Conservation (phyloP, 2,797 vertebrate genomes). For the Fringilla coelebs region DNA sequence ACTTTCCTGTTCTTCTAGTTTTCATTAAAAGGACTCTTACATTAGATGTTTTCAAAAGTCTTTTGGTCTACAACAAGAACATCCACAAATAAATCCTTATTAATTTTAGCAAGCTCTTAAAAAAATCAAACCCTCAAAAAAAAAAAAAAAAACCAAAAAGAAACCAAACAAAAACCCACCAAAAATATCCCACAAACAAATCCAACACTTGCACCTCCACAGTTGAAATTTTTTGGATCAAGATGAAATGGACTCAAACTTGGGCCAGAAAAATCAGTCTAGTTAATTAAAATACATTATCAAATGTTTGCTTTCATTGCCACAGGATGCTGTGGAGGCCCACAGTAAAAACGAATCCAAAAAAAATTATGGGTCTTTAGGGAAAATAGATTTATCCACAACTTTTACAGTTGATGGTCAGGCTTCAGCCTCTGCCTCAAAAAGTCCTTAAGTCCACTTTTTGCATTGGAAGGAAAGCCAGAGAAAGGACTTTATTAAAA, state of each 20-base stretch:
- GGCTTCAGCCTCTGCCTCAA: not conserved
- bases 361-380: not conserved
- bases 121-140: not conserved
- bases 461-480: not conserved
- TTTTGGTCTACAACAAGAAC: not conserved
- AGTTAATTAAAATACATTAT: not conserved
- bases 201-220: not conserved
- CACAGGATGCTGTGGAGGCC: not conserved
- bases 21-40: not conserved
- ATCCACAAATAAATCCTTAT: not conserved
- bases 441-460: not conserved
- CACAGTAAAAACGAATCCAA: not conserved
- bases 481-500: not conserved
- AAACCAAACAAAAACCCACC: not conserved
- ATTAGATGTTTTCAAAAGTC: not conserved
- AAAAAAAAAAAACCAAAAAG: not conserved
- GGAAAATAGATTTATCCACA: not conserved
- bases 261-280: not conserved
- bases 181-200: too few relatives aligned
- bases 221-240: not conserved
- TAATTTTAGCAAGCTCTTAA: not conserved
- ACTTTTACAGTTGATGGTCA: not conserved
- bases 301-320: not conserved
- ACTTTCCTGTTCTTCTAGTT: not conserved
- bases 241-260: not conserved